Conservation (phyloP, 2,113 vertebrate genomes). For the Pluvianellus socialis region DNA sequence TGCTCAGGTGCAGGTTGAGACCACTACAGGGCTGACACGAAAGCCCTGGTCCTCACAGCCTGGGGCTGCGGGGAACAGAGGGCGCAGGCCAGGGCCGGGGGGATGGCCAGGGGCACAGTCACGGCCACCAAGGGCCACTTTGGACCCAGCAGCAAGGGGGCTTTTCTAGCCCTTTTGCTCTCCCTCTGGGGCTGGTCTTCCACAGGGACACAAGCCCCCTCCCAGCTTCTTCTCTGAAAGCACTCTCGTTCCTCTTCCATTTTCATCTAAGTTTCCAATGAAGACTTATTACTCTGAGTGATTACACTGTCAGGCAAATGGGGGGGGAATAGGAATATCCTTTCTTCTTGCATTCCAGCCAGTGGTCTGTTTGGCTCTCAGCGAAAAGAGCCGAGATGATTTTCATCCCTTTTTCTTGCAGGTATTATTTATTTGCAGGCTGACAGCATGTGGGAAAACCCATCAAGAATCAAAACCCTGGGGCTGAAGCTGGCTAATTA, state of each 20-base stretch:
- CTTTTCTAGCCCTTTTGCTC: not conserved
- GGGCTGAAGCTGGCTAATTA: not conserved
- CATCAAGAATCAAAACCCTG: constrained; percentile 4
- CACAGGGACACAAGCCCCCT: not conserved
- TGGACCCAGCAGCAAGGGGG: not conserved
- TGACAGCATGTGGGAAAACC: constrained; percentile 17
- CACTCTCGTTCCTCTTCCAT: not conserved
- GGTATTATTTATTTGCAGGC: constrained; percentile 33
- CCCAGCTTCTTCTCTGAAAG: not conserved
- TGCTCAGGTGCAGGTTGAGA: not conserved
- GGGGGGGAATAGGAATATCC: constrained; percentile 14
- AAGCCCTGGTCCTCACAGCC: not conserved
- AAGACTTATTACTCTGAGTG: constrained; percentile 51
- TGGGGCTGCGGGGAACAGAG: accelerated
- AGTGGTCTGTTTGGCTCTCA: not conserved
- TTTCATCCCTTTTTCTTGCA: not conserved
- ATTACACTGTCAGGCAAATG: not conserved
- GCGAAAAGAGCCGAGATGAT: not conserved
- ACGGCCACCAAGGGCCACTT: not conserved
- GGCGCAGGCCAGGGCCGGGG: not conserved
- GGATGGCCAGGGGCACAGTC: not conserved
- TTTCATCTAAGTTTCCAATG: constrained; percentile 35
- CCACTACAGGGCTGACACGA: not conserved
- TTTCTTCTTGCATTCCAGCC: constrained; percentile 27
- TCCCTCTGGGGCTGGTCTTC: not conserved